Evolutionary conservation across 2,888 invertebrate species (phyloP), one percentile per base, ranked within the genome.

Genomic region (Polydrusus pterygomalis): DNA sequence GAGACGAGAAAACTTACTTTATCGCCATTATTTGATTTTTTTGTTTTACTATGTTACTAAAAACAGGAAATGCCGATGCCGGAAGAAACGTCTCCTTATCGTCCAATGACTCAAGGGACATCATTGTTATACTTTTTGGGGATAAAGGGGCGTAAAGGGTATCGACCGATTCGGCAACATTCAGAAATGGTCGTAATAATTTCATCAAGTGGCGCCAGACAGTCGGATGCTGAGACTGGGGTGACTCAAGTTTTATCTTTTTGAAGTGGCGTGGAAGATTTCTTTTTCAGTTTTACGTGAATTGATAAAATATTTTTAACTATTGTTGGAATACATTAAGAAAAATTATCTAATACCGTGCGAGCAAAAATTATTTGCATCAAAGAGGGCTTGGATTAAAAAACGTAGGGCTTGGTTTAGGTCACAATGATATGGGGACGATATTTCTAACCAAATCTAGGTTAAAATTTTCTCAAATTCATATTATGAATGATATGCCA

Each of bases 141-240:
- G 58, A 58, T 34, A 43, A 71, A 25, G 67, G 71, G 40, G 47
- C 51, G 51, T 64, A 38, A 47, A 70, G 71, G 75, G 60, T 75
- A 75, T 75, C 65, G 75, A 75, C 75, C 75, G 71, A 60, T 65
- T 38, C 65, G 10, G 65, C 49, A 65, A 69, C 70, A 45, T 38
- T 51, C 72, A 58, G 54, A 51, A 74, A 77, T 67, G 67, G 56
- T 69, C 65, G 74, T 64, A 77, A 77, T 77, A 77, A 77, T 77
- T 77, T 74, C 77, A 74, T 77, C 74, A 77, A 54, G 68, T 69
- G 77, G 76, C 77, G 77, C 77, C 77, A 77, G 77, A 77, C 77
- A 70, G 77, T 73, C 74, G 77, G 76, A 73, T 68, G 76, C 76
- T 76, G 76, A 43, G 71, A 54, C 56, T 49, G 75, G 65, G 68